Conservation (phyloP, 2,888 invertebrate genomes). For the Scelioninae gen. 2 region DNA sequence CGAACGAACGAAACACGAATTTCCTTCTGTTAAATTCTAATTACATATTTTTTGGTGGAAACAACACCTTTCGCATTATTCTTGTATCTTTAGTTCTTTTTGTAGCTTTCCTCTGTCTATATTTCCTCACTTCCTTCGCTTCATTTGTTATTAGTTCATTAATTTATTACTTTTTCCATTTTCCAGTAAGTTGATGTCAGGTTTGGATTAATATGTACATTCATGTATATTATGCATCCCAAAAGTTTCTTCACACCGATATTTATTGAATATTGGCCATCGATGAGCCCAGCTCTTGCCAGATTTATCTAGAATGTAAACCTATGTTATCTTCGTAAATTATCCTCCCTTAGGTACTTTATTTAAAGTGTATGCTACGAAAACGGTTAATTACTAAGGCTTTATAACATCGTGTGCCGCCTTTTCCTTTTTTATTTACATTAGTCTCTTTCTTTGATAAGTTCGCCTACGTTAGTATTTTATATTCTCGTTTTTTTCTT, state of each 20-base stretch:
- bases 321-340: constrained; percentile 56
- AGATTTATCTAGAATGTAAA: constrained; percentile 65
- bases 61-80: constrained; percentile 28
- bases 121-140: background rate
- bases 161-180: too few species aligned
- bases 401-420: constrained; percentile 47
- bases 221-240: constrained; percentile 34
- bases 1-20: constrained; percentile 49
- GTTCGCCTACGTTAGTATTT: constrained; percentile 18
- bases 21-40: constrained; percentile 41
- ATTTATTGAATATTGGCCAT: constrained; percentile 75
- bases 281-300: constrained; percentile 73
- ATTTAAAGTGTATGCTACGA: constrained; percentile 51
- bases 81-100: background rate
- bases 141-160: too few species aligned
- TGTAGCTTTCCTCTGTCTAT: background rate
- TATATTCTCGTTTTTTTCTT: constrained; percentile 4
- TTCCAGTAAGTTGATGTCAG: constrained; percentile 34
- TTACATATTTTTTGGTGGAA: constrained; percentile 60
- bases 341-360: constrained; percentile 42
- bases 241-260: constrained; percentile 69
- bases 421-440: constrained; percentile 40
- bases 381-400: constrained; percentile 57
- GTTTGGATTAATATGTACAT: constrained; percentile 45
- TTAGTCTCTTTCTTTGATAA: constrained; percentile 34